A percentile compares a stretch with the other conserved stretches of the same genome.
These are phyloP conservation scores for Drosophila bifasciata DNA, from an alignment of 1,140 invertebrate species.

Conservation along the genomic window DNA sequence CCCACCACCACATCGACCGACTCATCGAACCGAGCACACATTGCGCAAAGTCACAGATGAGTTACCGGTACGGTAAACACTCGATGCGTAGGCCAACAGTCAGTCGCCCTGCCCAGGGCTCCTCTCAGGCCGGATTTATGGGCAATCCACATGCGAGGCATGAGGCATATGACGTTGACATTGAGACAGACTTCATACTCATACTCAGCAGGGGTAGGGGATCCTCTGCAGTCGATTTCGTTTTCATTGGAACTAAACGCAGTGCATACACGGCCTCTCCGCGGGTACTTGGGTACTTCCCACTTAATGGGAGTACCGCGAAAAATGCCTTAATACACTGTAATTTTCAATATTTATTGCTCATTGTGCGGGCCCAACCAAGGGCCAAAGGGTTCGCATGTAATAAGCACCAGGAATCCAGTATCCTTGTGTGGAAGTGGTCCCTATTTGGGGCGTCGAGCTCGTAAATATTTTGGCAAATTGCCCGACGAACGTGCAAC, in stretches of 20 bases:
- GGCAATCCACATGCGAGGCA: conserved; percentile 56
- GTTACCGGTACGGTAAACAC: conserved; percentile 37
- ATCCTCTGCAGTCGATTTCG: conserved; percentile 38
- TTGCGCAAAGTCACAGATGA: conserved; percentile 16
- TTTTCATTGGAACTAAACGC: conserved; percentile 67
- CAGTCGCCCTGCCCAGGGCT: conserved; percentile 13
- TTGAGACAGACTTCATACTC: conserved; percentile 33
- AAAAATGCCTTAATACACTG: conserved; percentile 52
- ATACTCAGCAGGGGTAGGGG: conserved; percentile 11
- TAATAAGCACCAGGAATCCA: conserved; percentile 19
- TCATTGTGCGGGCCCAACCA: conserved; percentile 37
- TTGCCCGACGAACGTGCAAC: conserved; percentile 63
- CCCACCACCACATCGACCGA: no score
- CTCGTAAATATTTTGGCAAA: conserved; percentile 82
- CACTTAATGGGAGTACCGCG: conserved; percentile 39
- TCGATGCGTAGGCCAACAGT: conserved; percentile 5
- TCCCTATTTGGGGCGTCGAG: conserved; percentile 63
- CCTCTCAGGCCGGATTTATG: conserved; percentile 61
- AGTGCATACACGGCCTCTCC: conserved; percentile 8
- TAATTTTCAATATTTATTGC: conserved; percentile 76
- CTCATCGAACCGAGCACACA: no score
- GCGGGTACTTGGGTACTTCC: conserved; percentile 25
- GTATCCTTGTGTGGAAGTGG: conserved; percentile 39
- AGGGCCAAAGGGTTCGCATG: not conserved
- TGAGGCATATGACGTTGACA: conserved; percentile 45